Evolutionary conservation across 2,888 invertebrate genomes (phyloP), one percentile per base, ranked within the genome.

Genomic region (Omphaloscelis lunosa): DNA sequence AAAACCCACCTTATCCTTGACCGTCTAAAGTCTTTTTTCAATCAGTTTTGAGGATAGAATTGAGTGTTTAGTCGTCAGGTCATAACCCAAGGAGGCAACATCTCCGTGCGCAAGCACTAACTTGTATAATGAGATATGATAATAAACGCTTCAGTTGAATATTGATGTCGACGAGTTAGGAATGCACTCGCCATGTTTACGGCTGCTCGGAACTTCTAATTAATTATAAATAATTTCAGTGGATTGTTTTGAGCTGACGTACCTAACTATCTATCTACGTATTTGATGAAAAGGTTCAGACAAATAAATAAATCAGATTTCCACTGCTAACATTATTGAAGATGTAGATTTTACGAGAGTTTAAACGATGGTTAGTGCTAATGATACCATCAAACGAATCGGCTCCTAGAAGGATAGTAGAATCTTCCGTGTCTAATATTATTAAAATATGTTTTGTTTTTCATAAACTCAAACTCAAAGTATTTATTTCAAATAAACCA

Each of bases 81-180:
- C 93, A 95, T 94, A 94, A 93, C 93, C 93, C 94, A 95, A 96
- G 95, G 95, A 92, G 95, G 95, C 90, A 89, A 89, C 89, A 86
- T 86, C 89, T 88, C 90, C 90, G 93, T 94, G 93, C 94, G 93
- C 94, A 93, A 95, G 95, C 95, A 95, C 96, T 96, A 96, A 96
- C 96, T 96, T 94, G 96, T 95, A 96, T 96, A 96, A 96, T 96
- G 96, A 96, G 96, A 96, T 96, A 96, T 96, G 96, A 96, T 96
- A 96, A 96, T 96, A 96, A 96, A 96, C 94, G 96, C 94, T 94
- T 92, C 93, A 92, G 92, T 94, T 94, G 96, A 96, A 96, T 96
- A 96, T 96, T 96, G 96, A 96, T 96, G 96, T 92, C 92, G 93
- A 91, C 88, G 94, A 96, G 95, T 96, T 95, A 93, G 93, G 93